These are phyloP conservation scores for Drosophila ananassae DNA, from an alignment of 1,140 invertebrate genomes.

Conservation along the genomic window DNA sequence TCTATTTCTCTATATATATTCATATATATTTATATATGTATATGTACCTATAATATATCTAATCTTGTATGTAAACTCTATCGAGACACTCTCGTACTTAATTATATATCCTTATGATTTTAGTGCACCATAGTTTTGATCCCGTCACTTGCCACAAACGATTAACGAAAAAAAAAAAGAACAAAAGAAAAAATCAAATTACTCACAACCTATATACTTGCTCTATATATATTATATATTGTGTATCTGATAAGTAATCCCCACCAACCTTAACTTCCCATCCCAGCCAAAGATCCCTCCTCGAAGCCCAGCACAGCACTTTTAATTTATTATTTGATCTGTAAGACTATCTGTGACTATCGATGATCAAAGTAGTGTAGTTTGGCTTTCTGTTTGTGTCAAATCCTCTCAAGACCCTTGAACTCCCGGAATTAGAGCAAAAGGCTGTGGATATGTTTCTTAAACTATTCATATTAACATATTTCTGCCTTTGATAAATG, in stretches of 20 bases:
- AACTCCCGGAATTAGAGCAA: not conserved
- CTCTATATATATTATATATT: slow-evolving; percentile 31
- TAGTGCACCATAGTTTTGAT: slow-evolving; percentile 50
- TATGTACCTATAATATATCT: slow-evolving; percentile 6
- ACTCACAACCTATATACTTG: slow-evolving; percentile 39
- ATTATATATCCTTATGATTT: slow-evolving; percentile 43
- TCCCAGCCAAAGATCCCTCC: not conserved
- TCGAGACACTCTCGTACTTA: slow-evolving; percentile 39
- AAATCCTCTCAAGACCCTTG: not conserved
- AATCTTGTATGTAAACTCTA: slow-evolving; percentile 17
- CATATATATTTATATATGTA: slow-evolving; percentile 12
- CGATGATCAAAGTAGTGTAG: slow-evolving; percentile 40
- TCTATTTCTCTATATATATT: slow-evolving; percentile 20
- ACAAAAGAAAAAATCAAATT: slow-evolving; percentile 54
- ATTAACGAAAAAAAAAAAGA: slow-evolving; percentile 35
- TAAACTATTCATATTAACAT: not conserved
- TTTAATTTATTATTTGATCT: slow-evolving; percentile 41
- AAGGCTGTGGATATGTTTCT: not conserved
- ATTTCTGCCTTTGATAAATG: too few relatives aligned
- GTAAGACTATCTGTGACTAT: slow-evolving; percentile 13
- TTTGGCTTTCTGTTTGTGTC: slow-evolving; percentile 29
- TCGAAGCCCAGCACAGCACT: slow-evolving; percentile 39
- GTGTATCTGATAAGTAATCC: slow-evolving; percentile 8
- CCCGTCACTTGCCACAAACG: slow-evolving; percentile 45
- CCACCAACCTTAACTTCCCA: not conserved